phyloP scores from a whole-genome alignment of 2,113 vertebrate genomes.

The Cranoglanis bouderius region DNA sequence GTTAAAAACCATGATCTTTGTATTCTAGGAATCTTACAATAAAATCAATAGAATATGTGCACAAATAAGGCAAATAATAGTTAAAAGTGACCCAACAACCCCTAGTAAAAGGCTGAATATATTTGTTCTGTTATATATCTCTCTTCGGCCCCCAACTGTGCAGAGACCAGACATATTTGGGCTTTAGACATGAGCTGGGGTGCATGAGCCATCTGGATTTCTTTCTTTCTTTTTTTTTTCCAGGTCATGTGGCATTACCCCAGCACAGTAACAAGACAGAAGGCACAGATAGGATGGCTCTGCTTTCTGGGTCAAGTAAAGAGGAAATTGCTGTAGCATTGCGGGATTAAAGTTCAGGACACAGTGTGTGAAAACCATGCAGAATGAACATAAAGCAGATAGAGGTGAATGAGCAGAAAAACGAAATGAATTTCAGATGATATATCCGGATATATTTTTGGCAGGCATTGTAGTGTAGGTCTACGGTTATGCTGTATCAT shows the following conservation, averaged over 20 bases:
- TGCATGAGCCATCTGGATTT: slow-evolving; percentile 57
- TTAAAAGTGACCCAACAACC: slow-evolving; percentile 28
- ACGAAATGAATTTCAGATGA: slow-evolving; percentile 36
- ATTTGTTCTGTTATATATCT: slow-evolving; percentile 50
- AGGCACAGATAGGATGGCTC: slow-evolving; percentile 52
- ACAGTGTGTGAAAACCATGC: slow-evolving; percentile 47
- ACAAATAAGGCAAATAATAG: background rate
- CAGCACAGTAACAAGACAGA: slow-evolving; percentile 57
- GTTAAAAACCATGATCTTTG: background rate
- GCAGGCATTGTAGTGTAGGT: background rate
- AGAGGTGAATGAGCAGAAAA: slow-evolving; percentile 27
- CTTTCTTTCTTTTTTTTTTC: slow-evolving; percentile 31
- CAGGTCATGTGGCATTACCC: slow-evolving; percentile 54
- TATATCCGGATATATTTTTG: background rate
- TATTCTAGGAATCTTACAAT: background rate
- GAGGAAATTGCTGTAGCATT: slow-evolving; percentile 54
- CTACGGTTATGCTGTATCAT: background rate
- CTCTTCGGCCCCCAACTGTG: slow-evolving; percentile 46
- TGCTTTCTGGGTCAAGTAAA: slow-evolving; percentile 59
- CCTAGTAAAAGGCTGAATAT: slow-evolving; percentile 42
- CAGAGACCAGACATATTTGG: slow-evolving; percentile 55
- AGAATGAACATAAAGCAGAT: slow-evolving; percentile 51
- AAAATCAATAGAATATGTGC: background rate
- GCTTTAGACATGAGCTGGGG: slow-evolving; percentile 49
- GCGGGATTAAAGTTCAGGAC: slow-evolving; percentile 52